Percentiles rank a stretch among this genome's conserved stretches.
phyloP scores from a whole-genome alignment of 2,888 invertebrate genomes.

The Amaurobius ferox region DNA sequence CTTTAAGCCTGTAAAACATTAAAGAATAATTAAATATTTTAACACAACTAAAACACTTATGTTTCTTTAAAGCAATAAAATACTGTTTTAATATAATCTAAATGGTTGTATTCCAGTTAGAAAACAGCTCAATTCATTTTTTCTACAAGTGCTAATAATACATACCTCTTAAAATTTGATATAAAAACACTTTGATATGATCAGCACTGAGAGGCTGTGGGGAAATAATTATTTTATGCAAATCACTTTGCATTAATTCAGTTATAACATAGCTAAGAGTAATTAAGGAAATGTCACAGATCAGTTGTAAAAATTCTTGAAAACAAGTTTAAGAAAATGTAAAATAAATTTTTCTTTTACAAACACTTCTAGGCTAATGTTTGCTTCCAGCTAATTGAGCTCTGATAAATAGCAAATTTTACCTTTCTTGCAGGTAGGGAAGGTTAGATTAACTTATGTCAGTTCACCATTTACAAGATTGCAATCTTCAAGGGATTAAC shows the following conservation, averaged over 20 bases:
- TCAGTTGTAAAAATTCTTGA: constrained; percentile 92
- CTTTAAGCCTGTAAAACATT: constrained; percentile 87
- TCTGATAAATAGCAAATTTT: too few relatives aligned
- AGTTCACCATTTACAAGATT: too few relatives aligned
- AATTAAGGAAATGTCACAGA: constrained; percentile 87
- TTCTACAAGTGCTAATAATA: constrained; percentile 71
- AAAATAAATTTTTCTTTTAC: neutral
- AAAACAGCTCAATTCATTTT: too few relatives aligned
- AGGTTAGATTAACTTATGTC: too few relatives aligned
- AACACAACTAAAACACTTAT: neutral
- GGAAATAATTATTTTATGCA: constrained; percentile 99
- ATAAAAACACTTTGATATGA: constrained; percentile 99
- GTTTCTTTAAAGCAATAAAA: neutral
- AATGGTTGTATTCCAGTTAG: too few relatives aligned
- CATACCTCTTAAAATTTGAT: constrained; percentile 98
- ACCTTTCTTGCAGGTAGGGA: too few relatives aligned
- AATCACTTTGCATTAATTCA: constrained; percentile 98
- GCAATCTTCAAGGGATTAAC: too few relatives aligned
- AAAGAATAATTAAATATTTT: neutral
- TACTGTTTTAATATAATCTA: neutral
- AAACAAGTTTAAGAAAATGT: neutral
- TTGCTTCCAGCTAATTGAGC: too few relatives aligned
- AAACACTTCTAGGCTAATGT: too few relatives aligned
- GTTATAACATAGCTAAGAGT: constrained; percentile 96
- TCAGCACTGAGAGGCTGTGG: constrained; percentile 98